Evolutionary conservation across 2,113 vertebrate genomes (phyloP).

Genomic region (Ammospiza nelsoni): DNA sequence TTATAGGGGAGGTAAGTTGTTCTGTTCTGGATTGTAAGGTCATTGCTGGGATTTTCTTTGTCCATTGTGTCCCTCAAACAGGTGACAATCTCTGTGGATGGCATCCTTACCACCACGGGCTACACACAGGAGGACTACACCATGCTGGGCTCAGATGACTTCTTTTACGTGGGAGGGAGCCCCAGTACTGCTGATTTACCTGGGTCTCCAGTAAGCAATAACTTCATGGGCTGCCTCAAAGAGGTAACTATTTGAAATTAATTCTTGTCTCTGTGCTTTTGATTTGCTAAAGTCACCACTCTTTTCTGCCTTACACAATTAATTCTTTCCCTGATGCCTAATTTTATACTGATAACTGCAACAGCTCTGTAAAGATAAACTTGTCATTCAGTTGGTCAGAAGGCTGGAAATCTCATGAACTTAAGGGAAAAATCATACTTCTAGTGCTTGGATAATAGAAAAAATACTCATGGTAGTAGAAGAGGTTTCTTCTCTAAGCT

Average conservation of each 20-base stretch:
- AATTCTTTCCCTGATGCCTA: background rate
- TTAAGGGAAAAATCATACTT: background rate
- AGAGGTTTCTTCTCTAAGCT: background rate
- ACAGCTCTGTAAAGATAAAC: background rate
- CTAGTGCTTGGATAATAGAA: background rate
- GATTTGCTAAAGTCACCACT: background rate
- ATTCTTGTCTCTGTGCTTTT: background rate
- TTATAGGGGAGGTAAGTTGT: constrained; percentile 54
- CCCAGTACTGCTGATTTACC: constrained; percentile 96
- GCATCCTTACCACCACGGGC: constrained; percentile 97
- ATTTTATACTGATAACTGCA: background rate
- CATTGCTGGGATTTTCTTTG: constrained; percentile 85
- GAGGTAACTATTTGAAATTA: constrained; percentile 81
- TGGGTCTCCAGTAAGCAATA: constrained; percentile 98
- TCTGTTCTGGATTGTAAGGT: constrained; percentile 71
- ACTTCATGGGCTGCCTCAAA: constrained; percentile 98
- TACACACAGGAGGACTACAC: constrained; percentile 99
- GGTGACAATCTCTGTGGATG: constrained; percentile 98
- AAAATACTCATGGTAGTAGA: background rate
- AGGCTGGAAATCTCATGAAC: background rate
- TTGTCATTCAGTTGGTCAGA: background rate
- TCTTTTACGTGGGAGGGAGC: constrained; percentile 98
- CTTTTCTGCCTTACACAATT: background rate
- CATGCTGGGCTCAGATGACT: constrained; percentile 98
- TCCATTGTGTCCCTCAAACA: constrained; percentile 82